These are phyloP conservation scores for Drosophila micromelanica DNA, from an alignment of 1,140 invertebrate genomes.

Conservation along the genomic window DNA sequence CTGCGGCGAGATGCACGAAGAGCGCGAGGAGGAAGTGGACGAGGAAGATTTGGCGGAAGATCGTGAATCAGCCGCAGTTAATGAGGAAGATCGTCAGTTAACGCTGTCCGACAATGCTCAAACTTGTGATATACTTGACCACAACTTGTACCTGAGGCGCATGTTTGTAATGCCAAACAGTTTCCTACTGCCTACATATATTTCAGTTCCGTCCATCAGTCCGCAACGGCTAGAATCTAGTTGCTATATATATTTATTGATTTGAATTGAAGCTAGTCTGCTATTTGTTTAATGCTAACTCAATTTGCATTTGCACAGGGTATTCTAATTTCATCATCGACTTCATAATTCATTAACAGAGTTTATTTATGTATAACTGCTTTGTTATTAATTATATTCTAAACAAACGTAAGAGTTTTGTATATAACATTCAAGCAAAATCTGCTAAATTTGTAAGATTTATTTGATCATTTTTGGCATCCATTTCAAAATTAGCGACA, in stretches of 20 bases:
- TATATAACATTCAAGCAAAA: no score
- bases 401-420: no score
- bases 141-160: slow-evolving; percentile 70
- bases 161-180: slow-evolving; percentile 70
- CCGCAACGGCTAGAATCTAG: background rate
- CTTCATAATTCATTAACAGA: no score
- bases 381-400: no score
- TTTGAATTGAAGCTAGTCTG: background rate
- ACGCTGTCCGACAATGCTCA: slow-evolving; percentile 51
- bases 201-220: background rate
- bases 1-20: slow-evolving; percentile 57
- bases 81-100: slow-evolving; percentile 1
- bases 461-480: no score
- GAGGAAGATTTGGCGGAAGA: slow-evolving; percentile 10
- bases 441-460: no score
- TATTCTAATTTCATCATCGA: no score
- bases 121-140: slow-evolving; percentile 78
- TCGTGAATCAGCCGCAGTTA: slow-evolving; percentile 15
- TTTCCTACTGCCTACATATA: background rate
- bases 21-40: slow-evolving; percentile 11
- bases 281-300: background rate
- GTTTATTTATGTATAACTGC: no score
- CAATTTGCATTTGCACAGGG: no score
- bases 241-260: background rate
- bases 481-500: background rate